Conservation (phyloP, 2,888 invertebrate genomes). For the Tetragonula carbonaria region DNA sequence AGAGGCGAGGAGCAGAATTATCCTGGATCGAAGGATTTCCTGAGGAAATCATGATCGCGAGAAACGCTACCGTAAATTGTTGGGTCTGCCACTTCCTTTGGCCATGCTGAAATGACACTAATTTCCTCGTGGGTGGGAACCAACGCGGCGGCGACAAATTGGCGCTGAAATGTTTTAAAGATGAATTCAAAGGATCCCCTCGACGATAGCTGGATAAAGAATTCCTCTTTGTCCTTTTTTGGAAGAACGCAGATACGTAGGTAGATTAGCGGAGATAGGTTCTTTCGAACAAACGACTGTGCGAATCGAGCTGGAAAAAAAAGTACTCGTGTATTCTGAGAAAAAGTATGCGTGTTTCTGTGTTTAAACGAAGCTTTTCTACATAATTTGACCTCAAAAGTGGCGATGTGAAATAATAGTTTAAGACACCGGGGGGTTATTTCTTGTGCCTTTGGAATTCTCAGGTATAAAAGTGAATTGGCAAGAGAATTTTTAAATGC, state of each 20-base stretch:
- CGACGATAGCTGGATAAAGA: too few species aligned
- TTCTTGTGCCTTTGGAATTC: background rate
- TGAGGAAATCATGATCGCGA: conserved; percentile 42
- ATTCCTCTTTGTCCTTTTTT: background rate
- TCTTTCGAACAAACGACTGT: background rate
- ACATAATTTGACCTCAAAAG: background rate
- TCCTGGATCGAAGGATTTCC: conserved; percentile 46
- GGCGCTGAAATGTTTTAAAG: background rate
- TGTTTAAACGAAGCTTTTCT: background rate
- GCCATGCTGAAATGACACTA: conserved; percentile 10
- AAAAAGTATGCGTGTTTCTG: too few species aligned
- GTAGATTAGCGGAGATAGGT: background rate
- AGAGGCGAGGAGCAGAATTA: conserved; percentile 28
- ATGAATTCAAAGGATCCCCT: background rate
- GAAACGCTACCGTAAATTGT: conserved; percentile 31
- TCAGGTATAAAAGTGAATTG: too few species aligned
- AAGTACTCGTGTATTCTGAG: too few species aligned
- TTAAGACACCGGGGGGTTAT: background rate
- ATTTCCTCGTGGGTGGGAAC: conserved; percentile 24
- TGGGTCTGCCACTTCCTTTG: conserved; percentile 20
- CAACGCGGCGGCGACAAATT: conserved; percentile 29
- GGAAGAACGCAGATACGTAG: too few species aligned
- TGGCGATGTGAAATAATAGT: background rate
- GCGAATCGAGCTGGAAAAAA: too few species aligned
- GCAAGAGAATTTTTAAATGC: too few species aligned